phyloP scores from a whole-genome alignment of 2,797 vertebrate species.

The Poecilia picta region DNA sequence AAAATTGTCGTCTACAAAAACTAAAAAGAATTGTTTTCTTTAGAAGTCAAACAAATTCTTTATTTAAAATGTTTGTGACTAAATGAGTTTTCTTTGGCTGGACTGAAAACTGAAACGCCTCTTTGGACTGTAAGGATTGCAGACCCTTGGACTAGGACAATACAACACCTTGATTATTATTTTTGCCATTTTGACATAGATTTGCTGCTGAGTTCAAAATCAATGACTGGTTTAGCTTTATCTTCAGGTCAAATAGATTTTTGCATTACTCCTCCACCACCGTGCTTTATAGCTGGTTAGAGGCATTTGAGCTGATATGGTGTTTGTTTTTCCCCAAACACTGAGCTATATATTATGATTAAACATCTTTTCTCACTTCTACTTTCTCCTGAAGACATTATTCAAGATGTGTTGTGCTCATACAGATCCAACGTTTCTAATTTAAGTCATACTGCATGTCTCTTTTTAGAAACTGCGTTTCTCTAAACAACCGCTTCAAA shows the following conservation, averaged over 20 bases:
- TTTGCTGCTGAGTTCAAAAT: background rate
- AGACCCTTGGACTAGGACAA: background rate
- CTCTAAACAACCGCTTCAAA: background rate
- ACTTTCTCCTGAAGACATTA: background rate
- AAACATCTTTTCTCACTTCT: background rate
- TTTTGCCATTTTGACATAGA: background rate
- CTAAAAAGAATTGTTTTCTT: too few relatives aligned
- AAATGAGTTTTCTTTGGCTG: background rate
- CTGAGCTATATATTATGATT: background rate
- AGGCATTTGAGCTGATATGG: background rate
- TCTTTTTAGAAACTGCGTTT: background rate
- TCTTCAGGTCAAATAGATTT: background rate
- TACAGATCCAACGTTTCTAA: background rate
- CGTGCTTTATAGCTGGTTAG: background rate
- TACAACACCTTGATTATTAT: background rate
- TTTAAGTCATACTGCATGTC: background rate
- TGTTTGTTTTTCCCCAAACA: background rate
- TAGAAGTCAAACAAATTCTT: background rate
- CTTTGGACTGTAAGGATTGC: background rate
- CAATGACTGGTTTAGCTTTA: background rate
- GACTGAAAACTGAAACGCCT: background rate
- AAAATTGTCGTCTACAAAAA: background rate
- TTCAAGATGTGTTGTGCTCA: background rate
- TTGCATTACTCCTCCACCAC: background rate
- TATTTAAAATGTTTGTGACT: background rate